Evolutionary conservation across 2,888 invertebrate genomes (phyloP).

Genomic region (Eristalinus sepulchralis): DNA sequence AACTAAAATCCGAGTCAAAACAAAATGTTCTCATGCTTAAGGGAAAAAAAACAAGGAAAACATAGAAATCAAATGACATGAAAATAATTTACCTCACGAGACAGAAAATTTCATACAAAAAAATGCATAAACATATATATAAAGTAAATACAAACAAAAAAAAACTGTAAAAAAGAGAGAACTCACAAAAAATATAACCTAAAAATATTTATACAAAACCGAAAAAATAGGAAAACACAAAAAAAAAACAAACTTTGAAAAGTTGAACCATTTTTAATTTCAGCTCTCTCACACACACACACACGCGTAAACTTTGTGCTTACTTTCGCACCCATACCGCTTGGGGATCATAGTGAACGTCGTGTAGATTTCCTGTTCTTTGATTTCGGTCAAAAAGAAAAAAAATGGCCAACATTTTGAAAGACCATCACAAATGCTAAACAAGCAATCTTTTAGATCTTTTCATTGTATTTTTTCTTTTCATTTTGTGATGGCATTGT

Average conservation of each 20-base stretch:
- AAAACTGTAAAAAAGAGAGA: constrained; percentile 56
- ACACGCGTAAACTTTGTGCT: too few species aligned
- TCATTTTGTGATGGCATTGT: background rate
- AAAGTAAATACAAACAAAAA: constrained; percentile 15
- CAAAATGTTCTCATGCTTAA: background rate
- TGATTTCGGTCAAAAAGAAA: too few species aligned
- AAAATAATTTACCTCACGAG: constrained; percentile 47
- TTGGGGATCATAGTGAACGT: background rate
- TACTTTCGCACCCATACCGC: background rate
- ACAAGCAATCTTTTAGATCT: background rate
- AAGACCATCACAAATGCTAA: background rate
- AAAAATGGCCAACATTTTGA: too few species aligned
- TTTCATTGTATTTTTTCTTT: background rate
- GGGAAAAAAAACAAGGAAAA: background rate
- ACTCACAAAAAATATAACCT: constrained; percentile 50
- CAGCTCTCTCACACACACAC: background rate
- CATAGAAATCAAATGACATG: constrained; percentile 20
- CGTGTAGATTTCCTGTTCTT: too few species aligned
- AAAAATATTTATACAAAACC: constrained; percentile 54
- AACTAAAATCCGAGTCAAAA: background rate
- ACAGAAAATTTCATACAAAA: constrained; percentile 60
- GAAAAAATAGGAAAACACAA: constrained; percentile 9
- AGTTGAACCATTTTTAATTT: background rate
- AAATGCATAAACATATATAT: constrained; percentile 48
- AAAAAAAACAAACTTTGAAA: constrained; percentile 28